A percentile compares a stretch with the other conserved stretches of the same genome.
Conservation (phyloP, 2,888 invertebrate species). For the Autographa pulchrina region DNA sequence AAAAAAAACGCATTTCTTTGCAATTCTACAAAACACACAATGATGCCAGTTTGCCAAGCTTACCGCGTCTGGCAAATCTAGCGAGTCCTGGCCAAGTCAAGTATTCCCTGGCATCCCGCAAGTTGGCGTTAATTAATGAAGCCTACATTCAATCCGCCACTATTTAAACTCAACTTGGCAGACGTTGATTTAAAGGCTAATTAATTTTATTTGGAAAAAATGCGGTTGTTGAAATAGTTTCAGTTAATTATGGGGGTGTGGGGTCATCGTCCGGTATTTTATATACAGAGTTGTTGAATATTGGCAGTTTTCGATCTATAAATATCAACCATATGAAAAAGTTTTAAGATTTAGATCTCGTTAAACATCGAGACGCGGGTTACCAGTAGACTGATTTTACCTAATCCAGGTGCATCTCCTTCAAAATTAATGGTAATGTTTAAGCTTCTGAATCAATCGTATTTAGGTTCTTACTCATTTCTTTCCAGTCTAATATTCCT, state of each 20-base stretch:
- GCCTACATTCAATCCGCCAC: slow-evolving; percentile 52
- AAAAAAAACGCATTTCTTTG: slow-evolving; percentile 29
- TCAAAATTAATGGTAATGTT: too few relatives aligned
- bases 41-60: slow-evolving; percentile 22
- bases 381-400: too few relatives aligned
- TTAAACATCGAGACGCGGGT: too few relatives aligned
- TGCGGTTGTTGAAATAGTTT: slow-evolving; percentile 19
- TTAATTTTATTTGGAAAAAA: slow-evolving; percentile 58
- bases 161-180: slow-evolving; percentile 57
- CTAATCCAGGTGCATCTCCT: too few relatives aligned
- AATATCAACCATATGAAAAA: too few relatives aligned
- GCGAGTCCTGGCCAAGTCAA: slow-evolving; percentile 38
- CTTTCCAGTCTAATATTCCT: too few relatives aligned
- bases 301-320: too few relatives aligned
- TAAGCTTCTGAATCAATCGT: too few relatives aligned
- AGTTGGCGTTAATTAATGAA: slow-evolving; percentile 62
- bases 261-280: slow-evolving; percentile 13
- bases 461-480: too few relatives aligned
- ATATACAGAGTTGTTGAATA: too few relatives aligned
- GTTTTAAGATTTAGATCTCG: too few relatives aligned
- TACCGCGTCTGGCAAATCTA: slow-evolving; percentile 26
- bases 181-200: slow-evolving; percentile 59
- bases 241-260: slow-evolving; percentile 19
- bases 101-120: slow-evolving; percentile 48
- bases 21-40: slow-evolving; percentile 41